Evolutionary conservation across 2,797 vertebrate species (phyloP).

Genomic region (Coranthus polyacanthus): DNA sequence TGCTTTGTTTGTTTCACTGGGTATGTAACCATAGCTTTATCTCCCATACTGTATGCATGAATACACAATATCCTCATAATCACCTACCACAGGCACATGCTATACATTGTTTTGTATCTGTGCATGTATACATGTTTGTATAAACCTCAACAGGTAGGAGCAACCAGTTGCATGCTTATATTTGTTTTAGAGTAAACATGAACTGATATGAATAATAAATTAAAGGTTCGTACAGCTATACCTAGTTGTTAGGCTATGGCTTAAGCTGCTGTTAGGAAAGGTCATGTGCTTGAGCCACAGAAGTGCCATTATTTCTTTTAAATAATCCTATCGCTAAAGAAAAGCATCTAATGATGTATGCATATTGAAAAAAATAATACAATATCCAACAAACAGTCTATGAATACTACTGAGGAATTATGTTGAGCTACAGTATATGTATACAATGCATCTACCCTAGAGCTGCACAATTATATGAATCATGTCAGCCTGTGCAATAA

Average conservation of each 20-base stretch:
- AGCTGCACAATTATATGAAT: too few species aligned
- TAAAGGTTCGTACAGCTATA: background rate
- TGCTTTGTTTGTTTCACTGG: too few species aligned
- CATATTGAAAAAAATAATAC: background rate
- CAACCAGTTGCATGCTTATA: background rate
- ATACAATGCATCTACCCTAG: background rate
- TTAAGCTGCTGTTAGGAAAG: slow-evolving; percentile 3
- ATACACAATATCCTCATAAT: slow-evolving; percentile 20
- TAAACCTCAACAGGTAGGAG: background rate
- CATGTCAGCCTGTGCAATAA: too few species aligned
- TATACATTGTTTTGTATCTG: too few species aligned
- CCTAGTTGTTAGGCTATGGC: slow-evolving; percentile 19
- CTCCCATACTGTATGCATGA: slow-evolving; percentile 7
- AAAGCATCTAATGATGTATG: too few species aligned
- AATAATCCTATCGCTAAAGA: too few species aligned
- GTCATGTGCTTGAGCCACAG: slow-evolving; percentile 1
- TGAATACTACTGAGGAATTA: slow-evolving; percentile 3
- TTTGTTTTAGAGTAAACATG: slow-evolving; percentile 2
- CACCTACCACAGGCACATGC: background rate
- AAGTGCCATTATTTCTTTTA: background rate
- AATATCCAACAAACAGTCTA: background rate
- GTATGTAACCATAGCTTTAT: background rate
- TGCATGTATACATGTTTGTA: slow-evolving; percentile 4
- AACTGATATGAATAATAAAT: slow-evolving; percentile 4
- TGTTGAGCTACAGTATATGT: slow-evolving; percentile 17